Conservation (phyloP, 2,797 vertebrate species). For the Scyliorhinus canicula region DNA sequence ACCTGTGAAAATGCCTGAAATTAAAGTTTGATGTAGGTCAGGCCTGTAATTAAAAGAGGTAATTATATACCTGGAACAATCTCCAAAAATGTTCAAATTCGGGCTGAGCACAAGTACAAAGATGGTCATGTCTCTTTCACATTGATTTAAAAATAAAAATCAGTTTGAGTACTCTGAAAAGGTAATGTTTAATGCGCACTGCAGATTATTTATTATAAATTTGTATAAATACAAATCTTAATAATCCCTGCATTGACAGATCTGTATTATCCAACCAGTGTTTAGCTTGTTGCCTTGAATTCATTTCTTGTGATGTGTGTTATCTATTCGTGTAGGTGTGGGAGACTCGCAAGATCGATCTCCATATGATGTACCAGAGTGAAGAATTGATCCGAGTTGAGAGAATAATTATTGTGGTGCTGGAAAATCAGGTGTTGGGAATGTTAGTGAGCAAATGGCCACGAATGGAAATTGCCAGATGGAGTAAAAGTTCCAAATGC, state of each 20-base stretch:
- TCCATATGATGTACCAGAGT: neutral
- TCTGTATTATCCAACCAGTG: neutral
- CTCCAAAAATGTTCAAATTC: neutral
- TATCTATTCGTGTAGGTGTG: neutral
- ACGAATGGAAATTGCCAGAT: slow-evolving; percentile 11
- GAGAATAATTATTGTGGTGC: neutral
- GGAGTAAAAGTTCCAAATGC: neutral
- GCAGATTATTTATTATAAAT: neutral
- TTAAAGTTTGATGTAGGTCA: neutral
- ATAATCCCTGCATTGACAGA: neutral
- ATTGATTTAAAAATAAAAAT: neutral
- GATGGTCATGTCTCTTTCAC: neutral
- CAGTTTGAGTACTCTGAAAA: neutral
- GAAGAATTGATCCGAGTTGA: neutral
- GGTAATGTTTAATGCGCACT: neutral
- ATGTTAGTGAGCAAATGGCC: neutral
- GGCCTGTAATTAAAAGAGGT: neutral
- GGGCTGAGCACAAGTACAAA: neutral
- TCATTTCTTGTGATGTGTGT: neutral
- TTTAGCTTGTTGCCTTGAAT: neutral
- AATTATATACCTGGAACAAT: neutral
- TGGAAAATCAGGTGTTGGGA: neutral
- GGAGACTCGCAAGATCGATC: neutral
- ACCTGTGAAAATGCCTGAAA: neutral
- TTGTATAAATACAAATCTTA: neutral